Percentiles rank a stretch among this genome's conserved stretches.
Conservation (phyloP, 2,113 vertebrate genomes). For the Miniopterus natalensis region DNA sequence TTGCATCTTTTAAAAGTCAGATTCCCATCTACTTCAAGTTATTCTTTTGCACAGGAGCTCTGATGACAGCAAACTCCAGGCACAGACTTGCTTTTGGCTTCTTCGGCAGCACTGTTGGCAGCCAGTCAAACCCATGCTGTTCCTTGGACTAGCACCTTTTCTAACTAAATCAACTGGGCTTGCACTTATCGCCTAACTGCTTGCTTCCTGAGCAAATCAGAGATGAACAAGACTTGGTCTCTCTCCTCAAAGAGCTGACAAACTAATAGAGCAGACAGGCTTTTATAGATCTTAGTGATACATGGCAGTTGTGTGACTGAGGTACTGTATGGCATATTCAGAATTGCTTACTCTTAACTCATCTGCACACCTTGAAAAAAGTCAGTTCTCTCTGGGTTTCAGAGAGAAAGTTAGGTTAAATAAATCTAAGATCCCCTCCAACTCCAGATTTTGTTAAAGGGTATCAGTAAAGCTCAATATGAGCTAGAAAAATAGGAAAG, state of each 20-base stretch:
- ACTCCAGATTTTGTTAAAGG: slow-evolving; percentile 39
- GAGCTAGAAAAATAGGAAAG: slow-evolving; percentile 24
- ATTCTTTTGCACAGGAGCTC: not conserved
- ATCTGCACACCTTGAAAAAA: not conserved
- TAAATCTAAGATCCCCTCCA: slow-evolving; percentile 1
- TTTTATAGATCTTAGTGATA: slow-evolving; percentile 2
- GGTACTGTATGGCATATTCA: not conserved
- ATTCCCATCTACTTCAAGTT: not conserved
- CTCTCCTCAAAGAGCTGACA: not conserved
- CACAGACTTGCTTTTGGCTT: slow-evolving; percentile 11
- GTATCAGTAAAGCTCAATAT: not conserved
- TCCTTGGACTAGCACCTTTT: slow-evolving; percentile 33
- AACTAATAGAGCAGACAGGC: not conserved
- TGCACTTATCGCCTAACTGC: not conserved
- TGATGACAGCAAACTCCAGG: not conserved
- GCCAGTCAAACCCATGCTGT: not conserved
- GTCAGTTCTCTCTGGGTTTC: slow-evolving; percentile 22
- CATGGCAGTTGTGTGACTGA: not conserved
- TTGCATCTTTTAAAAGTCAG: slow-evolving; percentile 49
- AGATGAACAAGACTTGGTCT: slow-evolving; percentile 34
- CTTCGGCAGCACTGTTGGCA: not conserved
- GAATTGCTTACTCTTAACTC: slow-evolving; percentile 19
- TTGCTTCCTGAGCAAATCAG: not conserved
- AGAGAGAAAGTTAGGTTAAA: slow-evolving; percentile 36
- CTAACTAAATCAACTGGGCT: not conserved